Evolutionary conservation across 2,113 vertebrate genomes (phyloP).

Genomic region (Crotalus viridis): DNA sequence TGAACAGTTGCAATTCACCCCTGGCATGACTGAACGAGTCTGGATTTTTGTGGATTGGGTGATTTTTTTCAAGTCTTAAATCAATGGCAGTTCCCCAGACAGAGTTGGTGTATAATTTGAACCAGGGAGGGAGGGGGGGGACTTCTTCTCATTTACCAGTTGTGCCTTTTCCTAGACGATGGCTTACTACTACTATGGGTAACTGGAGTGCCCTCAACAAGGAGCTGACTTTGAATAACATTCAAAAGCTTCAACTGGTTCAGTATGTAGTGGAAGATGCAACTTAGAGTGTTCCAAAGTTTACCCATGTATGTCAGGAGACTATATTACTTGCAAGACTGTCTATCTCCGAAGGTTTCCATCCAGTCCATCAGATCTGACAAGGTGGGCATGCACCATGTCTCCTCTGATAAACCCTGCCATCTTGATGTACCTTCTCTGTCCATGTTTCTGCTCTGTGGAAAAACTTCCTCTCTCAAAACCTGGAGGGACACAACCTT

Average conservation of each 20-base stretch:
- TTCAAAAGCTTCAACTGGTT: background rate
- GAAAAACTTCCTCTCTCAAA: background rate
- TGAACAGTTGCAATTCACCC: background rate
- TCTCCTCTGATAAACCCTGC: background rate
- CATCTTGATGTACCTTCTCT: background rate
- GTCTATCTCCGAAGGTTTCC: background rate
- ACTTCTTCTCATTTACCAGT: no score
- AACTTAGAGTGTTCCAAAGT: background rate
- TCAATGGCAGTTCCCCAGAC: no score
- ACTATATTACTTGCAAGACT: background rate
- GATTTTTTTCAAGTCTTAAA: no score
- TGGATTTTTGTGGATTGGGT: no score
- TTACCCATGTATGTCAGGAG: background rate
- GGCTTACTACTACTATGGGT: background rate
- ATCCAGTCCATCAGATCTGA: background rate
- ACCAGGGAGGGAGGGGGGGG: no score
- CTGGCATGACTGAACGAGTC: no score
- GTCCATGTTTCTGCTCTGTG: background rate
- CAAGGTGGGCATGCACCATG: background rate
- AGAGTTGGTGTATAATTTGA: no score
- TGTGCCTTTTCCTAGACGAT: background rate
- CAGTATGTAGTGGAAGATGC: background rate
- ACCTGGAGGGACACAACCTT: background rate
- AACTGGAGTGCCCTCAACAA: background rate
- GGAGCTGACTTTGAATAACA: background rate